phyloP scores from a whole-genome alignment of 2,888 invertebrate species.

The Fissipunctia ypsillon region DNA sequence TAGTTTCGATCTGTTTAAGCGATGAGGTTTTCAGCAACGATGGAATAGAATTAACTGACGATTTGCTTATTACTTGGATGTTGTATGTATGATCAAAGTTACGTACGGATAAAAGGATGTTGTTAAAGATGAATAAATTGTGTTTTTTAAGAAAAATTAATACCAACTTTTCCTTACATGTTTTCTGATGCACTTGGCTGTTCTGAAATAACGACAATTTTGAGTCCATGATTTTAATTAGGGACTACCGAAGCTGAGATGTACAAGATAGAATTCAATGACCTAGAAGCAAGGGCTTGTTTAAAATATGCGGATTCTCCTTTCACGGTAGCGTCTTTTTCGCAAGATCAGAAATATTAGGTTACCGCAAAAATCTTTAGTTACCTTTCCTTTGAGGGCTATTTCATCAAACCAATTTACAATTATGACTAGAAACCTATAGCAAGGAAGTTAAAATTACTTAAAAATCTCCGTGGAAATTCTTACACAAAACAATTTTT shows the following conservation, averaged over 20 bases:
- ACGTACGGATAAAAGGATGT: constrained; percentile 1
- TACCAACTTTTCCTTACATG: not conserved
- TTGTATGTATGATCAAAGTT: constrained; percentile 10
- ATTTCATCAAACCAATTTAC: constrained; percentile 42
- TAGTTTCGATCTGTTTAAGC: constrained; percentile 80
- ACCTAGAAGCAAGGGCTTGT: not conserved
- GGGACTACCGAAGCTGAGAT: not conserved
- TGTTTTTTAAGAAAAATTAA: not conserved
- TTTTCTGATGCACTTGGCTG: not conserved
- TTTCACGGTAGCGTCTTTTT: not conserved
- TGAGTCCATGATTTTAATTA: not conserved
- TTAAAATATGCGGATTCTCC: constrained; percentile 2
- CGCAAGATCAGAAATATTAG: constrained; percentile 27
- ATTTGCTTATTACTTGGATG: constrained; percentile 23
- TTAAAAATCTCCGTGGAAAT: constrained; percentile 63
- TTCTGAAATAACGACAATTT: not conserved
- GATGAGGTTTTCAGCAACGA: constrained; percentile 55
- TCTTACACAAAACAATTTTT: constrained; percentile 63
- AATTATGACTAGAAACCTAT: constrained; percentile 60
- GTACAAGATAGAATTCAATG: not conserved
- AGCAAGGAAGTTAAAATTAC: constrained; percentile 58
- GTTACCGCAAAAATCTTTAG: constrained; percentile 43
- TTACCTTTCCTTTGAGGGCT: constrained; percentile 36
- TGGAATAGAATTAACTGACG: constrained; percentile 40
- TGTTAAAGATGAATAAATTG: not conserved